Conservation (phyloP, 2,113 vertebrate species). For the Phylloscopus trochiloides region DNA sequence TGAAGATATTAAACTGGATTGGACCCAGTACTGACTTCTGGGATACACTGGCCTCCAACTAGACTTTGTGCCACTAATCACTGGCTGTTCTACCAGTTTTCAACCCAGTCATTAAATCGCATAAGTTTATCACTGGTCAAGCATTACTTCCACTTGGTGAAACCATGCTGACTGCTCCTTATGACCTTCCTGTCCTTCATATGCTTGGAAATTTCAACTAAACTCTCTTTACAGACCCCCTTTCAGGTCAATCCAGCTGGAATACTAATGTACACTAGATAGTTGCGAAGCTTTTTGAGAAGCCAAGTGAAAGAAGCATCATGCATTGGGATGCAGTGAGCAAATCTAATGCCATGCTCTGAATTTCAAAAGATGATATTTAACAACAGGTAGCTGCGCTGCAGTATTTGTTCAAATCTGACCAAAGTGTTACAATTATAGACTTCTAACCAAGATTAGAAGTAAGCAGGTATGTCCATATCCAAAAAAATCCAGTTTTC, state of each 20-base stretch:
- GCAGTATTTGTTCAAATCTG: not conserved
- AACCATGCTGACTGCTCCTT: not conserved
- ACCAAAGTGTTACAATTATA: not conserved
- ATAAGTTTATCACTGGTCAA: not conserved
- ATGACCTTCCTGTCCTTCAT: not conserved
- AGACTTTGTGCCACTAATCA: not conserved
- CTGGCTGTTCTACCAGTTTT: not conserved
- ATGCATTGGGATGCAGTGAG: not conserved
- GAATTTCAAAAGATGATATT: not conserved
- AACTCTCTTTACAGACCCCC: not conserved
- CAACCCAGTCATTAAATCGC: not conserved
- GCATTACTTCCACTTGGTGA: not conserved
- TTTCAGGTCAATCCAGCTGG: not conserved
- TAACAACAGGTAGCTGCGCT: not conserved
- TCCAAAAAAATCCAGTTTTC: not conserved
- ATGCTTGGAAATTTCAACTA: not conserved
- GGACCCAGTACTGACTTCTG: not conserved
- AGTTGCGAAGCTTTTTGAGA: not conserved
- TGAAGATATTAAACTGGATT: not conserved
- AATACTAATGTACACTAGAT: not conserved
- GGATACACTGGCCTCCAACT: not conserved
- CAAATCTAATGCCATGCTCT: not conserved
- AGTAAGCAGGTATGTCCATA: not conserved
- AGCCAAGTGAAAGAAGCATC: not conserved
- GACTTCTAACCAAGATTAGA: not conserved